phyloP scores from a whole-genome alignment of 2,888 invertebrate species.

The Eristalis tenax region DNA sequence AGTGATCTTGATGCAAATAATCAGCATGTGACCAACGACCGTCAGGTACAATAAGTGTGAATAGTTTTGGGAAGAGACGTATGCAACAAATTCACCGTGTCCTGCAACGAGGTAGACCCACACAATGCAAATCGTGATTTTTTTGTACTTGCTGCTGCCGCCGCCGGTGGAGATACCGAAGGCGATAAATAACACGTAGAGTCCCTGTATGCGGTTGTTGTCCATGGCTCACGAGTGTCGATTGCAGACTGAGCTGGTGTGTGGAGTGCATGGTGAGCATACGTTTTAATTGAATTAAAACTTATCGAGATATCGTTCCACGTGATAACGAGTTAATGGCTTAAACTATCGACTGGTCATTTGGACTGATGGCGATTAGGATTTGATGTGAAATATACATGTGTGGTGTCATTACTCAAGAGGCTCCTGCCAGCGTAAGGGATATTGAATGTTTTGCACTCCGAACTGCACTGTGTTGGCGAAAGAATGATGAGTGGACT shows the following conservation, averaged over 20 bases:
- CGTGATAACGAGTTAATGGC: background rate
- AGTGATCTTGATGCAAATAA: background rate
- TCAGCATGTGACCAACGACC: background rate
- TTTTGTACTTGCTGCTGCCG: background rate
- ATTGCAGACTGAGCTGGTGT: background rate
- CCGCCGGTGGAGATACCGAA: conserved; percentile 26
- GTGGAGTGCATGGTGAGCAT: background rate
- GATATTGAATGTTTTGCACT: too few species aligned
- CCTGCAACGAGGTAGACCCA: background rate
- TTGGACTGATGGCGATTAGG: background rate
- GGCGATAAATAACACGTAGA: conserved; percentile 5
- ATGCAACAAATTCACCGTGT: background rate
- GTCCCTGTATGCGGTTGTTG: conserved; percentile 17
- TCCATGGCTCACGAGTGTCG: conserved; percentile 19
- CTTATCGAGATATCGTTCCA: background rate
- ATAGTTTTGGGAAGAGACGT: background rate
- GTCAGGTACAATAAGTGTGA: background rate
- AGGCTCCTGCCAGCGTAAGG: too few species aligned
- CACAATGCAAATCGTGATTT: background rate
- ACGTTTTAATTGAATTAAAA: conserved; percentile 20
- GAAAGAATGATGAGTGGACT: too few species aligned
- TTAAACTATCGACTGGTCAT: background rate
- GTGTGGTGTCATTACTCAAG: too few species aligned
- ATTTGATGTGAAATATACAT: too few species aligned
- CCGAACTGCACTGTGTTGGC: too few species aligned